These are phyloP conservation scores for Chymomyza caudatula DNA, from an alignment of 2,888 invertebrate genomes.

Conservation along the genomic window DNA sequence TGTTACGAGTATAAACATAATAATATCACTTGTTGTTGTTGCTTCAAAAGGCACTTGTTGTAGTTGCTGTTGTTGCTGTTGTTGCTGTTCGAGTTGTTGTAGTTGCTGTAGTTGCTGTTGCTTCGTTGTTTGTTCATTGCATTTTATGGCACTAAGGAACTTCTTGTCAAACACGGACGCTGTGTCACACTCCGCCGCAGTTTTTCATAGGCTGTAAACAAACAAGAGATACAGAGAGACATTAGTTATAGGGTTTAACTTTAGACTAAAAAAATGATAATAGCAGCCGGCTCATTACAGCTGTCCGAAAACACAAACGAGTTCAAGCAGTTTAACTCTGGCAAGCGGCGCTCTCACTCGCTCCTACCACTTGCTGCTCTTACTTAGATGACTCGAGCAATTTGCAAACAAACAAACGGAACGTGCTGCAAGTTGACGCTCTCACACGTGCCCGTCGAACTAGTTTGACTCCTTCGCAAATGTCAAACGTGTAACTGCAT, in stretches of 20 bases:
- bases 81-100: slow-evolving; percentile 13
- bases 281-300: background rate
- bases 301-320: slow-evolving; percentile 22
- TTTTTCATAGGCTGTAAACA: slow-evolving; percentile 44
- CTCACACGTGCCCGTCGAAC: slow-evolving; percentile 75
- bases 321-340: slow-evolving; percentile 25
- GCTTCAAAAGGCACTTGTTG: slow-evolving; percentile 51
- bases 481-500: slow-evolving; percentile 74
- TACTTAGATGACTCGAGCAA: slow-evolving; percentile 34
- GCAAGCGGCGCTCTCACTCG: slow-evolving; percentile 20
- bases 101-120: slow-evolving; percentile 19
- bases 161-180: slow-evolving; percentile 17
- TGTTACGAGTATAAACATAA: slow-evolving; percentile 70
- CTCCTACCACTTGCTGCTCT: background rate
- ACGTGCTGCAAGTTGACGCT: background rate
- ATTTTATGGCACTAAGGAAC: slow-evolving; percentile 71
- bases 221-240: too few relatives aligned
- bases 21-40: slow-evolving; percentile 63
- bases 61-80: slow-evolving; percentile 11
- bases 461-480: slow-evolving; percentile 77
- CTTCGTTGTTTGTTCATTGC: slow-evolving; percentile 59
- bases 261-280: background rate
- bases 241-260: too few relatives aligned
- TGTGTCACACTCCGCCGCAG: background rate
- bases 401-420: slow-evolving; percentile 40